Evolutionary conservation across 2,797 vertebrate species (phyloP), one percentile per base, ranked within the genome.

Genomic region (Lerista edwardsae): DNA sequence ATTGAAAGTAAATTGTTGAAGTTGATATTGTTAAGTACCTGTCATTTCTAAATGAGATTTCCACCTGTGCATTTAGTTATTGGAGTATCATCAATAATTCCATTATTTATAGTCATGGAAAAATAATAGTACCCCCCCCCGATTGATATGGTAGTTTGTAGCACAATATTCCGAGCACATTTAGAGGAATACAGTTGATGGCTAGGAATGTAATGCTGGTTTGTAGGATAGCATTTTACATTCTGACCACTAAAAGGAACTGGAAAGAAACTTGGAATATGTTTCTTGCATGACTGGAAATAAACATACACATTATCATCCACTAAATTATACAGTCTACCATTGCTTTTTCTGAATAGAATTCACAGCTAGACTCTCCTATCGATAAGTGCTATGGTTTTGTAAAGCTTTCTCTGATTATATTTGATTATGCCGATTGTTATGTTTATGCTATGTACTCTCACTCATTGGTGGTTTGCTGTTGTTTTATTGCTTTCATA

Each of bases 11-110:
- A 93, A 92, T 91, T 93, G 92, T 87, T 90, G 84, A 89, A 88
- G 91, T 90, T 95, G 90, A 93, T 94, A 84, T 88, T 88, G 87
- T 89, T 93, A 91, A 89, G 78, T 91, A 89, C 88, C 34, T 87
- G 83, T 92, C 84, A 90, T 93, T 94, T 94, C 83, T 93, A 91
- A 94, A 87, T 90, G 85, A 90, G 87, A 95, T 91, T 87, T 92
- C 88, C 87, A 79, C 67, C n/a, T 89, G 82, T 84, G 92, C 90
- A 91, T 85, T 84, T 90, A 89, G 73, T 73, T 92, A 69, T 80
- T 74, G 39, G 82, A 89, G 78, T 29, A 71, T 75, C 91, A 90
- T 83, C 23, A 84, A 44, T 85, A 88, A 75, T 86, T 88, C 39
- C 62, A 15, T 90, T 87, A 88, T 75, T 87, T 92, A 88, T 71